Evolutionary conservation across 2,797 vertebrate genomes (phyloP), one percentile per base, ranked within the genome.

Genomic region (Kryptopterus vitreolus): DNA sequence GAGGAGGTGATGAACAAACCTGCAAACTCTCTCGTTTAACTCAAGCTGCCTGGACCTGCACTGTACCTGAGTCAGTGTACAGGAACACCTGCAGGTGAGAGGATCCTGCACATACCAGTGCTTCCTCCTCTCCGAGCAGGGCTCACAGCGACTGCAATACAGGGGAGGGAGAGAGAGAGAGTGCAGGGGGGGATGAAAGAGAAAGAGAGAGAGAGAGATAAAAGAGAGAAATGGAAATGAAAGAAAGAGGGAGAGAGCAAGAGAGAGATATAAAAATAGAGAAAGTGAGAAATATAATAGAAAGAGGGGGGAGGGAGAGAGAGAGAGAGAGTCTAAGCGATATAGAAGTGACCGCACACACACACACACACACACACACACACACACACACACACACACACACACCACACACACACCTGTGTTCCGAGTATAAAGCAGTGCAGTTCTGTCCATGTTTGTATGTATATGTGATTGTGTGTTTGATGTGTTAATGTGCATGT

Each of bases 11-110:
- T 59, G 31, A 95, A 98, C 97, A 96, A 97, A 98, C 97, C 97
- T 98, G 96, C 97, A 98, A 94, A 95, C 97, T 95, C 95, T 95
- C 94, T 98, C 94, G 95, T 97, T 98, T 98, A 98, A 96, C 93
- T 98, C 96, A 96, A 98, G 96, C 92, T 96, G 95, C 93, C 95
- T 96, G 94, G 96, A 96, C 95, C 96, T 96, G 96, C 97, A 98
- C 95, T 96, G 94, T 92, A 96, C 97, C 88, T 96, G 95, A 95
- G 95, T 96, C 95, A 95, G 95, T 97, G 96, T 98, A 95, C 97
- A 98, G 95, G 96, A 96, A 90, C 96, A 98, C 96, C 95, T 95
- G 96, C 97, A 98, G 94, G 95, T 98, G 95, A 96, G 92, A 91
- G 95, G 96, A 93, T 98, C 96, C 96, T 98, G 97, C 94, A 96